Percentiles rank a stretch among this genome's conserved stretches.
These are phyloP conservation scores for Corythaixoides concolor DNA, from an alignment of 2,113 vertebrate genomes.

Conservation along the genomic window DNA sequence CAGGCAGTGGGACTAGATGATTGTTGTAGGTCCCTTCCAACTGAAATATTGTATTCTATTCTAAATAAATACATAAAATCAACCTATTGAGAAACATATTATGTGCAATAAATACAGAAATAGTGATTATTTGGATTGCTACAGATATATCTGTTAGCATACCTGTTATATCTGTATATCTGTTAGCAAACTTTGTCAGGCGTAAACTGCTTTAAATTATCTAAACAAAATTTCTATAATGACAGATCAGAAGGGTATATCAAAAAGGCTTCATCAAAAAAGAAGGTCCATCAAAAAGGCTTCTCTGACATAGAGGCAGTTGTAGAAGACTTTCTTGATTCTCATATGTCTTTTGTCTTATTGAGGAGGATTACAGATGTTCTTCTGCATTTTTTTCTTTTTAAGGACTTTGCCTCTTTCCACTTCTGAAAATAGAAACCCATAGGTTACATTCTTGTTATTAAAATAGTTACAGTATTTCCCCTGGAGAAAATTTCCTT, in stretches of 20 bases:
- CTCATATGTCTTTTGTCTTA: not conserved
- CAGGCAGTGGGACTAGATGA: no score
- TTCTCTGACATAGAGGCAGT: not conserved
- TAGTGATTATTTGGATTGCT: not conserved
- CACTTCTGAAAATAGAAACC: not conserved
- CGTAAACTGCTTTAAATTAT: not conserved
- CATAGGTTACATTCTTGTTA: not conserved
- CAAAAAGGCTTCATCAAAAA: no score
- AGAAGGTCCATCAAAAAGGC: no score
- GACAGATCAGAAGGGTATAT: not conserved
- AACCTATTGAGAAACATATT: not conserved
- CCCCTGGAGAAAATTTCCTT: not conserved
- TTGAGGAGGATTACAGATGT: not conserved
- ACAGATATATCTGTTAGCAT: not conserved
- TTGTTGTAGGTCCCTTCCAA: not conserved
- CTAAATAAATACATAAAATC: not conserved
- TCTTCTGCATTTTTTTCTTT: not conserved
- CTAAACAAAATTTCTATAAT: not conserved
- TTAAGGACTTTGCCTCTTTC: not conserved
- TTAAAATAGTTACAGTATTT: not conserved
- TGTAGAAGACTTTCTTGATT: not conserved
- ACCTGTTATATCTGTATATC: no score
- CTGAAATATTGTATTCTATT: not conserved
- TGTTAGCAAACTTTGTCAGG: not conserved
- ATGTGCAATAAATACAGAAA: not conserved